A percentile compares a stretch with the other conserved stretches of the same genome.
Evolutionary conservation across 2,113 vertebrate genomes (phyloP).

Genomic region (Mustela nigripes): DNA sequence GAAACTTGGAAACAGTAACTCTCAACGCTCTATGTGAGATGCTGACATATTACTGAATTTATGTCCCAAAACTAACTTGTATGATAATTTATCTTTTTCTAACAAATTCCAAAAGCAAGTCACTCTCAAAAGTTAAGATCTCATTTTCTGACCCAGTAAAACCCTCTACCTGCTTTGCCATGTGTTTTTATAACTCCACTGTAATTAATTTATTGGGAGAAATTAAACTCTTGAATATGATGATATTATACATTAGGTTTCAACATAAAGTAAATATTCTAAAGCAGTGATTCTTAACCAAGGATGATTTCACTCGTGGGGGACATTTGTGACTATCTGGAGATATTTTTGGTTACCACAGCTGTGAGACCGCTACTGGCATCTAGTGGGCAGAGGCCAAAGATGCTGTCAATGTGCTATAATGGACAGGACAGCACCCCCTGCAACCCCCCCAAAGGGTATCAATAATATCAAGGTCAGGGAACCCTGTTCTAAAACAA

Average conservation of each 20-base stretch:
- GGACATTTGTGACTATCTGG: background rate
- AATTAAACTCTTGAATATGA: background rate
- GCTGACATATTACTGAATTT: background rate
- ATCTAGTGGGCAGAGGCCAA: background rate
- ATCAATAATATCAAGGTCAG: background rate
- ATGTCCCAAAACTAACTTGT: background rate
- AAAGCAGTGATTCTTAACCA: background rate
- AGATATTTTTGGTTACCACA: background rate
- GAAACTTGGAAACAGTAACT: background rate
- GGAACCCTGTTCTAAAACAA: background rate
- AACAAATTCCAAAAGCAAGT: slow-evolving; percentile 15
- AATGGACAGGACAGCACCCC: background rate
- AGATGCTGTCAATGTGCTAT: background rate
- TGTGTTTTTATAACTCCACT: background rate
- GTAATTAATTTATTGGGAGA: slow-evolving; percentile 15
- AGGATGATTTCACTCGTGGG: background rate
- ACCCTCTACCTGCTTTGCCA: background rate
- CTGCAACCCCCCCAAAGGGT: background rate
- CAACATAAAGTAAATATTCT: slow-evolving; percentile 4
- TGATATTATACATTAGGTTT: background rate
- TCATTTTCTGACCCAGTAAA: background rate
- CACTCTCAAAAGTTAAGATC: background rate
- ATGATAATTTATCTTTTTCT: background rate
- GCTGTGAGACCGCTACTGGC: fast-evolving
- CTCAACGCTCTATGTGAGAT: background rate